phyloP scores from a whole-genome alignment of 2,888 invertebrate genomes.

The Drosophila mettleri region DNA sequence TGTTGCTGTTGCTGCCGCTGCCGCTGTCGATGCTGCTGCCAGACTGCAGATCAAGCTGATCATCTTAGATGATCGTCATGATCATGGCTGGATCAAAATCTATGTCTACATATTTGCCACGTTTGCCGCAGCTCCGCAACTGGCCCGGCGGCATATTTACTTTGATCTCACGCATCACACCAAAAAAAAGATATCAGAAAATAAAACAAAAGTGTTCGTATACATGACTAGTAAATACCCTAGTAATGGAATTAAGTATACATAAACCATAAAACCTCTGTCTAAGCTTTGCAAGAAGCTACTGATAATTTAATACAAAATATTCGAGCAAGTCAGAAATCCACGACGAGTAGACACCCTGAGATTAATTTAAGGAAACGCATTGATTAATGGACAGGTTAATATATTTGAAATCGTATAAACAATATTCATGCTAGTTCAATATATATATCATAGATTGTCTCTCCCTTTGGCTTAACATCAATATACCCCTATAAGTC shows the following conservation, averaged over 20 bases:
- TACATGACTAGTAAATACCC: constrained; percentile 2
- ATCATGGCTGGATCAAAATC: constrained; percentile 70
- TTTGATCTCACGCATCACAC: constrained; percentile 71
- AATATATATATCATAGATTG: not conserved
- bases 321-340: not conserved
- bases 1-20: constrained; percentile 33
- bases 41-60: constrained; percentile 27
- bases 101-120: constrained; percentile 66
- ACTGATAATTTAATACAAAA: not conserved
- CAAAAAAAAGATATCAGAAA: constrained; percentile 10
- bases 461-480: not conserved
- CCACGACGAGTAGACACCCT: not conserved
- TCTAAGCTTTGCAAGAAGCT: not conserved
- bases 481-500: not conserved
- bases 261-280: too few species aligned
- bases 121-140: constrained; percentile 24
- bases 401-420: too few species aligned
- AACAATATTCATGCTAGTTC: not conserved
- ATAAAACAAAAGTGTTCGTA: not conserved
- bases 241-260: not conserved
- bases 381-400: too few species aligned
- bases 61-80: constrained; percentile 40
- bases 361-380: too few species aligned
- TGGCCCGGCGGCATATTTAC: constrained; percentile 65
- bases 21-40: constrained; percentile 26